These are phyloP conservation scores for Gibbula magus DNA, from an alignment of 2,888 invertebrate genomes.

Conservation along the genomic window DNA sequence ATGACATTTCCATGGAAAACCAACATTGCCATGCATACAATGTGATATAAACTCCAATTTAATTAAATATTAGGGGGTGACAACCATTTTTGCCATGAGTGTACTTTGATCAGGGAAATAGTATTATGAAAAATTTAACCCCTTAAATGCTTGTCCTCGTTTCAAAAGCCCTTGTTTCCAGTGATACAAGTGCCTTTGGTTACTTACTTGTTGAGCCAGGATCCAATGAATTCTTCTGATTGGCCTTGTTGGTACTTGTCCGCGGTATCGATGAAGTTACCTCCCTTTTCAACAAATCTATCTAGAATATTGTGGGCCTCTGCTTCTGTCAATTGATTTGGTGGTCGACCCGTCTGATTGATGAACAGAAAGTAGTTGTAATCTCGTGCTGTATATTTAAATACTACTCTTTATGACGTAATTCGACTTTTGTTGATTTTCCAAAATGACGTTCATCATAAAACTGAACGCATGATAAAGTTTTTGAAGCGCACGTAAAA, in stretches of 20 bases:
- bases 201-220: constrained; percentile 56
- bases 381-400: neutral
- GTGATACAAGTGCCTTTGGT: neutral
- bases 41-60: no score
- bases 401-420: neutral
- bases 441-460: no score
- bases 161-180: neutral
- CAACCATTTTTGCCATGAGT: no score
- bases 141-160: no score
- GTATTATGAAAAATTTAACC: no score
- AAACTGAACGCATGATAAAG: no score
- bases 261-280: constrained; percentile 69
- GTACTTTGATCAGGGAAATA: no score
- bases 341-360: neutral
- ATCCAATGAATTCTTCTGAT: constrained; percentile 63
- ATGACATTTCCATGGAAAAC: no score
- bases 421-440: no score
- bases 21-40: no score
- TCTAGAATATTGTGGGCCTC: constrained; percentile 57
- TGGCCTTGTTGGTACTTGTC: constrained; percentile 56
- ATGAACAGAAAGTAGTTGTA: neutral
- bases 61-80: no score
- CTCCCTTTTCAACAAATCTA: constrained; percentile 58
- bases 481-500: no score
- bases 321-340: constrained; percentile 46